phyloP scores from a whole-genome alignment of 2,888 invertebrate genomes.

The Cabera pusaria region DNA sequence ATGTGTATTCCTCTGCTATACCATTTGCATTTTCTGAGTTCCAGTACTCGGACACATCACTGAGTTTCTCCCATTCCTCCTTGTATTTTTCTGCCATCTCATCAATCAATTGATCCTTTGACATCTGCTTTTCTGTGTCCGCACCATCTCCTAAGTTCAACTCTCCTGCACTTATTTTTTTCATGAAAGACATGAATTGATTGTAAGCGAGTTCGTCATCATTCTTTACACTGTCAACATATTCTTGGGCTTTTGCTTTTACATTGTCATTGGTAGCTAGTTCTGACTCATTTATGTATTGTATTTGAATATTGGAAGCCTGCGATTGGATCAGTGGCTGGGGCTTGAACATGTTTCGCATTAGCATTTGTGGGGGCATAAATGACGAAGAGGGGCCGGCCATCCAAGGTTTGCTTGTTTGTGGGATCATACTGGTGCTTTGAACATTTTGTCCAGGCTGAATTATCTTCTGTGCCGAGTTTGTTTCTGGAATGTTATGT shows the following conservation, averaged over 20 bases:
- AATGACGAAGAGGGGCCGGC: slow-evolving; percentile 59
- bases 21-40: slow-evolving; percentile 79
- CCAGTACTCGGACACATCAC: slow-evolving; percentile 87
- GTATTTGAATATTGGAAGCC: slow-evolving; percentile 60
- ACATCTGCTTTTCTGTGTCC: slow-evolving; percentile 62
- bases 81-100: slow-evolving; percentile 85
- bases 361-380: slow-evolving; percentile 49
- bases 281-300: slow-evolving; percentile 68
- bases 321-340: slow-evolving; percentile 44
- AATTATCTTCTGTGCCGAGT: slow-evolving; percentile 45
- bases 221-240: slow-evolving; percentile 81
- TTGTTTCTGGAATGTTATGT: slow-evolving; percentile 92
- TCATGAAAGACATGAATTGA: slow-evolving; percentile 93
- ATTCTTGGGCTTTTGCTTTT: slow-evolving; percentile 82
- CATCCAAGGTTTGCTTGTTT: slow-evolving; percentile 49
- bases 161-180: slow-evolving; percentile 88
- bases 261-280: slow-evolving; percentile 63
- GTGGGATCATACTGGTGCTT: slow-evolving; percentile 29
- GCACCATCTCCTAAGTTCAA: slow-evolving; percentile 77
- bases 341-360: slow-evolving; percentile 48
- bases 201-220: slow-evolving; percentile 89
- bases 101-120: slow-evolving; percentile 67
- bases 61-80: slow-evolving; percentile 91
- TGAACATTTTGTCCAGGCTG: slow-evolving; percentile 24
- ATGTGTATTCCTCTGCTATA: slow-evolving; percentile 87